phyloP scores from a whole-genome alignment of 2,888 invertebrate species.

The Agriopis leucophaearia region DNA sequence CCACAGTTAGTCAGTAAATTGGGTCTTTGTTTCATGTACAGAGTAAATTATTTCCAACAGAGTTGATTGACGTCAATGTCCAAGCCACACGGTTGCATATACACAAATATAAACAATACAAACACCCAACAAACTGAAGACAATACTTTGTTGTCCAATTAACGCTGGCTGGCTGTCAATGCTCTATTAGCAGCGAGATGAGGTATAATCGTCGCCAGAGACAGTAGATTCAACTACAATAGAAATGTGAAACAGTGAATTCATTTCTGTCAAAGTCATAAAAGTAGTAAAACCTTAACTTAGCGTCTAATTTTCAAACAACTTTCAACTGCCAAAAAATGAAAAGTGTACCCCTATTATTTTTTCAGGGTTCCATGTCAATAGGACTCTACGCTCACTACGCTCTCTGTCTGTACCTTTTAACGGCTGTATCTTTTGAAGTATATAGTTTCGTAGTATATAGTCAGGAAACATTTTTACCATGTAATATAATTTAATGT shows the following conservation, averaged over 20 bases:
- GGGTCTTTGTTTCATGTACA: background rate
- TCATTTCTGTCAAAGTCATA: background rate
- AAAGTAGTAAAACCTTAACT: no score
- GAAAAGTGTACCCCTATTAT: no score
- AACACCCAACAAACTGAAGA: constrained; percentile 33
- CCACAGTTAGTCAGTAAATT: background rate
- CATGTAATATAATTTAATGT: no score
- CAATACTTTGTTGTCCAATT: constrained; percentile 59
- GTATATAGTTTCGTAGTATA: no score
- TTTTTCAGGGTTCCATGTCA: no score
- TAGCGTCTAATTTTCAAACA: no score
- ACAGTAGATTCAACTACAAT: constrained; percentile 65
- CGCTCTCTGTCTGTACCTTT: no score
- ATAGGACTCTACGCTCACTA: no score
- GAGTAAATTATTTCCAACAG: background rate
- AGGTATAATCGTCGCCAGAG: constrained; percentile 73
- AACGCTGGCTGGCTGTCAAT: constrained; percentile 65
- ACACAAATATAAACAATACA: constrained; percentile 14
- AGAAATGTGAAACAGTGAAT: constrained; percentile 19
- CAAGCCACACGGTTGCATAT: background rate
- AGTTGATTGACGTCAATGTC: background rate
- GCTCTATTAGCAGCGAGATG: constrained; percentile 72
- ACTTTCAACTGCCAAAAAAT: no score
- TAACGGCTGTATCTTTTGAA: no score
- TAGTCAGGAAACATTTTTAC: no score